phyloP scores from a whole-genome alignment of 2,797 vertebrate species.

The Setipinna tenuifilis region DNA sequence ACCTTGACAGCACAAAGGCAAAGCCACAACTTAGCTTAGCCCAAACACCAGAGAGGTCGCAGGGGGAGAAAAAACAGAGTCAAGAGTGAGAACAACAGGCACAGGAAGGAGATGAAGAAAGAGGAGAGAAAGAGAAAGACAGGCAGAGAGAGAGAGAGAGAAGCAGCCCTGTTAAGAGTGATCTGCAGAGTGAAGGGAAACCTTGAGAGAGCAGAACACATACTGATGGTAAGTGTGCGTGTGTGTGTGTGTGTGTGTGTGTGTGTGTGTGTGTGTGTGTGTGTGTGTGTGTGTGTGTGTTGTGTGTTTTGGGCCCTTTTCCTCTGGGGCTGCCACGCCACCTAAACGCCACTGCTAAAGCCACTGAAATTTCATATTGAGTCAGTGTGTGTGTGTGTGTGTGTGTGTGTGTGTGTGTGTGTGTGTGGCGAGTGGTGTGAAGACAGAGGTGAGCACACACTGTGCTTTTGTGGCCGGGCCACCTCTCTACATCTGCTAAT shows the following conservation, averaged over 20 bases:
- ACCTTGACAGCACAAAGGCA: constrained; percentile 41
- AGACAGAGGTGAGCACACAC: constrained; percentile 1
- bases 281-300: too few relatives aligned
- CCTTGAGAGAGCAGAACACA: constrained; percentile 2
- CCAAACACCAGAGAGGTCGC: not conserved
- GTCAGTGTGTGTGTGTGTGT: not conserved
- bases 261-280: not conserved
- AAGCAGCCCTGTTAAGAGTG: constrained; percentile 17
- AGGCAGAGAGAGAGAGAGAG: too few relatives aligned
- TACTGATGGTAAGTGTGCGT: not conserved
- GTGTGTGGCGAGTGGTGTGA: not conserved
- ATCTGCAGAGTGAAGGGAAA: constrained; percentile 26
- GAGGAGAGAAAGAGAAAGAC: not conserved
- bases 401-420: too few relatives aligned
- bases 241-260: constrained; percentile 17
- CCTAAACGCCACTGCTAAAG: not conserved
- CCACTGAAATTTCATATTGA: not conserved
- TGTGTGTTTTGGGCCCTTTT: not conserved
- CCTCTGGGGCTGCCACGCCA: not conserved
- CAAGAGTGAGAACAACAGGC: not conserved
- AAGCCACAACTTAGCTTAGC: not conserved
- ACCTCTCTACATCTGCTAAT: constrained; percentile 35
- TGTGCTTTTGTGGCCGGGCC: not conserved
- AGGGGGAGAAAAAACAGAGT: not conserved
- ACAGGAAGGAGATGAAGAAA: not conserved